Percentiles rank a stretch among this genome's conserved stretches.
Conservation (phyloP, 2,113 vertebrate species). For the Pseudolaguvia tuberculata region DNA sequence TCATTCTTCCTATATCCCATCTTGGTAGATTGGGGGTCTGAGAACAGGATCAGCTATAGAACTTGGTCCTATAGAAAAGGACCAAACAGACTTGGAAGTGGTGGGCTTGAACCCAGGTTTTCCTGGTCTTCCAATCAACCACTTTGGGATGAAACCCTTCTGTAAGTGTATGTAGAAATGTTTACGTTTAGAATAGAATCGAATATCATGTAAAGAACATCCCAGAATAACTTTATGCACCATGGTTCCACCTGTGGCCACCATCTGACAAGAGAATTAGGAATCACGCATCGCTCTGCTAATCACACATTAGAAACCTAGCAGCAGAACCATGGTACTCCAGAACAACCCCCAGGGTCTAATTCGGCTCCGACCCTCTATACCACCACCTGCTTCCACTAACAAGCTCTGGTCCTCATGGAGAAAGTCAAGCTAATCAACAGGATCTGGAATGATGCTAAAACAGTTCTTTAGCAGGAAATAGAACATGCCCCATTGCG, state of each 20-base stretch:
- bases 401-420: conserved; percentile 4
- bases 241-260: not conserved
- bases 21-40: too few relatives aligned
- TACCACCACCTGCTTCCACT: conserved; percentile 20
- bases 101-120: too few relatives aligned
- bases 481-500: not conserved
- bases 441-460: conserved; percentile 2
- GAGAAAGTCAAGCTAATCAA: conserved; percentile 4
- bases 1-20: too few relatives aligned
- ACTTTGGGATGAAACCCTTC: too few relatives aligned
- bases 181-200: too few relatives aligned
- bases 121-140: too few relatives aligned
- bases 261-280: not conserved
- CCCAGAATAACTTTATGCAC: too few relatives aligned
- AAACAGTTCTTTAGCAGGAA: conserved; percentile 1
- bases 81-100: too few relatives aligned
- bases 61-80: too few relatives aligned
- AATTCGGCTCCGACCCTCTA: not conserved
- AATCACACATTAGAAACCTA: not conserved
- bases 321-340: not conserved
- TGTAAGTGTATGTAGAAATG: too few relatives aligned
- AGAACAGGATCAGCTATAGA: too few relatives aligned
- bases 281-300: not conserved
- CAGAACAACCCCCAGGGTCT: not conserved
- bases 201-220: too few relatives aligned